Evolutionary conservation across 2,888 invertebrate genomes (phyloP), one percentile per base, ranked within the genome.

Genomic region (Clusia tigrina): DNA sequence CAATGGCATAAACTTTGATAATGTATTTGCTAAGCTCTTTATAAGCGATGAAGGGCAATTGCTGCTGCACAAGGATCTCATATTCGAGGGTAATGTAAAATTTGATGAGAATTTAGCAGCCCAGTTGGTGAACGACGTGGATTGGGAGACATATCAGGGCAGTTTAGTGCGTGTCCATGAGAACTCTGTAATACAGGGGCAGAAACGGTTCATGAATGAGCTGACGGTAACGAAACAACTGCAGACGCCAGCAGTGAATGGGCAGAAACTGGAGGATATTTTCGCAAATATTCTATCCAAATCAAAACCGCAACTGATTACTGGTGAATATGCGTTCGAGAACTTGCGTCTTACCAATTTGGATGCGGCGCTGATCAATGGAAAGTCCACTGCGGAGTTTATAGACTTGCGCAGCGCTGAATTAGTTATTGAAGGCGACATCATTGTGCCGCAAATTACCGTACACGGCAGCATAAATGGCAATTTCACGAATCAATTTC

Each of bases 61-160:
- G 18, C 58, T 78, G 22, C 69, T 82, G 0, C 76, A 72, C 58
- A 82, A 82, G 60, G 75, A 80, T 53, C 68, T 82, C 1, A 69
- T 74, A 20, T 68, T 82, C 1, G 77, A 80, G 56, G 82, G 82
- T 1, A 77, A 74, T 60, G 74, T 75, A 1, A 59, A 72, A 2
- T 82, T 82, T 57, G 67, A 65, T 2, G 62, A 70, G 1, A 58
- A 69, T 15, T 60, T 82, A 2, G 66, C 70, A 10, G 64, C 79
- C n/a, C 32, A 72, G 2, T 64, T 38, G 0, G 65, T 82, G 1
- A 82, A 82, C 60, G 64, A 53, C 2, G 58, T 82, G 2, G 15
- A 54, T 1, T 82, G 81, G 81, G 54, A 73, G 0, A 64, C 59
- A 0, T 82, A 82, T 51, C 6, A 69, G 0, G 0, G 9, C 0